Evolutionary conservation across 1,140 invertebrate genomes (phyloP), one percentile per base, ranked within the genome.

Genomic region (Drosophila mayri): DNA sequence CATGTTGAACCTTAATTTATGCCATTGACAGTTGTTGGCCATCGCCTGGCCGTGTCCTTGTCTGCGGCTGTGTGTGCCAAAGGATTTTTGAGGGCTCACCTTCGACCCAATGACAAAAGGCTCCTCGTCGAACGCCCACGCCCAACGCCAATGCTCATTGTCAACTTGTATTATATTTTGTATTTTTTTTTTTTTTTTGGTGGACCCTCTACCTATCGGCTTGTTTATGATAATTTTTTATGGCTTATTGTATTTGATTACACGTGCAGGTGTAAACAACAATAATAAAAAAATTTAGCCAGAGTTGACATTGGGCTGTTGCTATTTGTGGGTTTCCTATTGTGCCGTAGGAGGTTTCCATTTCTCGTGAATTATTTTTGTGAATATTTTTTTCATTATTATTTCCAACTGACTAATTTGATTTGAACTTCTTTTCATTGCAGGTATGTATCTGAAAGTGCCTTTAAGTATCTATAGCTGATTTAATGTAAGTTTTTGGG

Each of bases 211-310:
- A n/a, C 35, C 12, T 25, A n/a, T 38, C 58, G 43, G 30, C 52
- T 79, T 86, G 81, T 88, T 84, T 80, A 80, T 84, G 80, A 76
- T 80, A 70, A 83, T 80, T 90, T 84, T 86, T 83, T 84, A 87
- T 87, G 81, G 85, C 85, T 87, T 87, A 81, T 90, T 85, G 85
- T 87, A 75, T 87, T 87, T 85, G 85, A 87, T 87, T 90, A 84
- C 84, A 90, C 85, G 85, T 85, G 85, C 76, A 71, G 64, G 66
- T 74, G 74, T 76, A 35, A 73, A 59, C 60, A 76, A 67, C 65
- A 82, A 76, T 67, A 74, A 67, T 54, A 71, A 25, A 25, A 55
- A 74, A 55, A 77, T 46, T 47, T 52, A 67, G 46, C 57, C 47
- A 52, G 44, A 57, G 44, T 61, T 40, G 49, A 40, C 8, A 16